Percentiles rank a stretch among this genome's conserved stretches.
phyloP scores from a whole-genome alignment of 2,888 invertebrate species.

The Stomorhina lunata region DNA sequence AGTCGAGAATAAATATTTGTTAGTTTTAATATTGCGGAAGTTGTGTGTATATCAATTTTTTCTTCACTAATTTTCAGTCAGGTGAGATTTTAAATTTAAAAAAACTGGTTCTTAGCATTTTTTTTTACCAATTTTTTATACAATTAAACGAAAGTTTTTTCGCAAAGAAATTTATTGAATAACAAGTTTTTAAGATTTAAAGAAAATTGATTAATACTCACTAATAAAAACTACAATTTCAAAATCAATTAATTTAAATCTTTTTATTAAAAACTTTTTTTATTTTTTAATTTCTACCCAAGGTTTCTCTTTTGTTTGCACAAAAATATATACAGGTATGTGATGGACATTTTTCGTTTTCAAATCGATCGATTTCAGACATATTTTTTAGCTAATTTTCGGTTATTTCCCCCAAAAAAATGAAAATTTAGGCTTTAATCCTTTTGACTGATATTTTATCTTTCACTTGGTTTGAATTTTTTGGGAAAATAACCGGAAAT shows the following conservation, averaged over 20 bases:
- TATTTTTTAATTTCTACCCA: background rate
- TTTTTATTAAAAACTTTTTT: background rate
- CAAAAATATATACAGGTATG: no score
- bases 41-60: constrained; percentile 15
- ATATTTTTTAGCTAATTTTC: no score
- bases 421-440: no score
- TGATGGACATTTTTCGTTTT: no score
- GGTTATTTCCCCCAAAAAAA: no score
- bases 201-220: background rate
- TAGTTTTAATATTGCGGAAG: constrained; percentile 29
- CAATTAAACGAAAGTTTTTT: background rate
- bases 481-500: no score
- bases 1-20: constrained; percentile 7
- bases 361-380: no score
- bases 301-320: constrained; percentile 5
- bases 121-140: background rate
- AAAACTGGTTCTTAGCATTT: no score
- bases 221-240: background rate
- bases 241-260: background rate
- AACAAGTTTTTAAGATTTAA: background rate
- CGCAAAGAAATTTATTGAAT: background rate
- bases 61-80: constrained; percentile 4
- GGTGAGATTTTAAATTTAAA: background rate
- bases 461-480: no score
- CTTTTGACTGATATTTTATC: no score